These are phyloP conservation scores for Uromys caudimaculatus DNA, from an alignment of 2,797 vertebrate species.

Conservation along the genomic window DNA sequence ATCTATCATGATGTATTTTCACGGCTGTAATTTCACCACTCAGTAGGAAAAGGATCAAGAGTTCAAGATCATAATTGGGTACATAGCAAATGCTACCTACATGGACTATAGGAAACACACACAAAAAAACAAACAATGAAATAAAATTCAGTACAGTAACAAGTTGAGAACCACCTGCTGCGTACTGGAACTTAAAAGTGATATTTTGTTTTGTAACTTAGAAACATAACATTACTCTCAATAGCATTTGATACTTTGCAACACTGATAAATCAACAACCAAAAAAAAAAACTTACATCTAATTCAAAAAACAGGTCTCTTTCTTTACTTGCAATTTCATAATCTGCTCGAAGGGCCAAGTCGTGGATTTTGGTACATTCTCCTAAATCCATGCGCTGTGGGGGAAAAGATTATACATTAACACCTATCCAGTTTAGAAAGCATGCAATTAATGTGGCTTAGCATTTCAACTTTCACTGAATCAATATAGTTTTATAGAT, in stretches of 20 bases:
- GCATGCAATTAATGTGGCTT: not conserved
- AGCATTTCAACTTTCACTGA: not conserved
- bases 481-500: not conserved
- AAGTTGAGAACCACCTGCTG: not conserved
- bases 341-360: conserved; percentile 98
- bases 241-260: conserved; percentile 49
- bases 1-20: not conserved
- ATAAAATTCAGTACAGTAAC: not conserved
- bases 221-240: not conserved
- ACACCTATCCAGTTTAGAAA: not conserved
- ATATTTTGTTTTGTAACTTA: not conserved
- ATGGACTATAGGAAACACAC: not conserved
- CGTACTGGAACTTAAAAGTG: not conserved
- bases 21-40: not conserved
- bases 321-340: conserved; percentile 99
- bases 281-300: conserved; percentile 93
- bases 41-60: not conserved
- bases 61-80: not conserved
- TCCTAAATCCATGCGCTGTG: conserved; percentile 97
- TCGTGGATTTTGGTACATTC: conserved; percentile 99
- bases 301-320: conserved; percentile 98
- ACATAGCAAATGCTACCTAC: not conserved
- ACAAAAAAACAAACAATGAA: not conserved
- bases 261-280: not conserved
- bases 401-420: not conserved